phyloP scores from a whole-genome alignment of 2,888 invertebrate species.

The Drosophila lutescens region DNA sequence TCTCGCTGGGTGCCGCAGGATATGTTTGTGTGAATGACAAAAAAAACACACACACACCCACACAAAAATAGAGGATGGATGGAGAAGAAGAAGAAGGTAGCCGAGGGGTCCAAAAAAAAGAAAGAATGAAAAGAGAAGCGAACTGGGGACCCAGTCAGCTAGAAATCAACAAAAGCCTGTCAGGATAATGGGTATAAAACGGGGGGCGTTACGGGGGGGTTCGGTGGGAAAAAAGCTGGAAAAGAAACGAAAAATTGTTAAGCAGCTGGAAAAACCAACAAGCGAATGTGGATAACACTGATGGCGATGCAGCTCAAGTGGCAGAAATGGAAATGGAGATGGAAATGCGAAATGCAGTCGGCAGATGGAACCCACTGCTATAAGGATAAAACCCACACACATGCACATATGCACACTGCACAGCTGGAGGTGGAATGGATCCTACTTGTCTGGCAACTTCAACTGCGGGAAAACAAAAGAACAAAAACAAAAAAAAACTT shows the following conservation, averaged over 20 bases:
- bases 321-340: slow-evolving; percentile 13
- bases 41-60: slow-evolving; percentile 2
- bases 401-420: background rate
- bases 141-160: slow-evolving; percentile 62
- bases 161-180: slow-evolving; percentile 69
- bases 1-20: slow-evolving; percentile 14
- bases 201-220: background rate
- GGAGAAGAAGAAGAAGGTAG: slow-evolving; percentile 18
- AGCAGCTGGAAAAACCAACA: slow-evolving; percentile 52
- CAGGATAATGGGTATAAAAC: slow-evolving; percentile 39
- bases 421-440: slow-evolving; percentile 20
- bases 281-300: slow-evolving; percentile 41
- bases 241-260: slow-evolving; percentile 36
- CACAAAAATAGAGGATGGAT: slow-evolving; percentile 24
- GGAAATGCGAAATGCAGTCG: slow-evolving; percentile 24
- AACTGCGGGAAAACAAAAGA: slow-evolving; percentile 3
- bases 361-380: slow-evolving; percentile 16
- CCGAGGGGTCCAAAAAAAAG: slow-evolving; percentile 15
- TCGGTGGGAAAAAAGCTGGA: slow-evolving; percentile 2
- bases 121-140: slow-evolving; percentile 23
- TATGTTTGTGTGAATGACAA: slow-evolving; percentile 38
- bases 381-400: background rate
- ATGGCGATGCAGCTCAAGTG: slow-evolving; percentile 32
- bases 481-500: slow-evolving; percentile 7
- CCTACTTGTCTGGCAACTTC: slow-evolving; percentile 38